Evolutionary conservation across 2,113 vertebrate genomes (phyloP).

Genomic region (Strix aluco): DNA sequence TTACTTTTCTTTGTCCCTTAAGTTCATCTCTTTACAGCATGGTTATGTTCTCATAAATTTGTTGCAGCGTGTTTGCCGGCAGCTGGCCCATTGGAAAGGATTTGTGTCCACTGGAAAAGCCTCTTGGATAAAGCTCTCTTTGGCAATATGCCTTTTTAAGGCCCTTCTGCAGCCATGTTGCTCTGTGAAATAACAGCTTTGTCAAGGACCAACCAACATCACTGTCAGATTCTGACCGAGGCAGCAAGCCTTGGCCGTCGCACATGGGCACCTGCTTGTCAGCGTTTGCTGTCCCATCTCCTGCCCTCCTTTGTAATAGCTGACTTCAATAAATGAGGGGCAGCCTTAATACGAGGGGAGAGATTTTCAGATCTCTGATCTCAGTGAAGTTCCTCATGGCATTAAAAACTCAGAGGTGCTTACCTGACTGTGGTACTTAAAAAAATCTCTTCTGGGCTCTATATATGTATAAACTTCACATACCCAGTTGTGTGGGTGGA

Average conservation of each 20-base stretch:
- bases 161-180: not conserved
- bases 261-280: not conserved
- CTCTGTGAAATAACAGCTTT: not conserved
- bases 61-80: not conserved
- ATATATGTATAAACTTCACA: not conserved
- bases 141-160: constrained; percentile 13
- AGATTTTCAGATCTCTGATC: not conserved
- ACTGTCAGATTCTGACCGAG: not conserved
- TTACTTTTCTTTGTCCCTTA: constrained; percentile 66
- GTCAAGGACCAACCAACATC: not conserved
- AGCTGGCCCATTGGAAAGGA: constrained; percentile 47
- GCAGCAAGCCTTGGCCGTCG: rapidly evolving
- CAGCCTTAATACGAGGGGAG: not conserved
- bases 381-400: not conserved
- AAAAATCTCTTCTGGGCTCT: not conserved
- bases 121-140: constrained; percentile 24
- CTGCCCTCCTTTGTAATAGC: not conserved
- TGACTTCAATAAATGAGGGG: not conserved
- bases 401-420: not conserved
- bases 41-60: constrained; percentile 55
- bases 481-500: not conserved
- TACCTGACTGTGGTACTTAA: not conserved
- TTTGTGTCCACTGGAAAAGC: constrained; percentile 42
- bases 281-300: not conserved
- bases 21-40: constrained; percentile 45